These are phyloP conservation scores for Harpagoxenus sublaevis DNA, from an alignment of 2,888 invertebrate species.

Conservation along the genomic window DNA sequence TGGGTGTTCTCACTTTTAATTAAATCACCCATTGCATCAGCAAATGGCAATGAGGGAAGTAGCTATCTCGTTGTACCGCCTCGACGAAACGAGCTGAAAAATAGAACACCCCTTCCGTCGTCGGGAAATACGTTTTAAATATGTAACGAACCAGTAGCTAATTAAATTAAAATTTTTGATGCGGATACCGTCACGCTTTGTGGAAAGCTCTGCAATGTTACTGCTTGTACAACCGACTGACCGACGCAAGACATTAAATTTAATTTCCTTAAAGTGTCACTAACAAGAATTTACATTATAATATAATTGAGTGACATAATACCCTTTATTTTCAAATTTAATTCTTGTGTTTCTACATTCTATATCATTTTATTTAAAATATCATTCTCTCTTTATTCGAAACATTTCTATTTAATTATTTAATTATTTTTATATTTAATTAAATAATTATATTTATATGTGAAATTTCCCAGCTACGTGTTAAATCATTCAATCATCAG, in stretches of 20 bases:
- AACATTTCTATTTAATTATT: not conserved
- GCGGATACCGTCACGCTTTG: not conserved
- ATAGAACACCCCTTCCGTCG: conserved; percentile 32
- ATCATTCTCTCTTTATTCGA: not conserved
- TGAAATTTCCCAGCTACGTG: not conserved
- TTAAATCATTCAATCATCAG: not conserved
- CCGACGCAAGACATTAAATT: conserved; percentile 5
- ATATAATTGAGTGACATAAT: not conserved
- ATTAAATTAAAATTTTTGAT: conserved; percentile 49
- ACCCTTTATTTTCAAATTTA: not conserved
- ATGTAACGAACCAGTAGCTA: conserved; percentile 53
- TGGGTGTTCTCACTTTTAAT: conserved; percentile 63
- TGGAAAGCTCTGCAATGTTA: not conserved
- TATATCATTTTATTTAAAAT: not conserved
- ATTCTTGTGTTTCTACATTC: not conserved
- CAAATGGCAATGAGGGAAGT: conserved; percentile 70
- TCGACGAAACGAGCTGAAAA: conserved; percentile 41
- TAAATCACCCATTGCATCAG: conserved; percentile 66
- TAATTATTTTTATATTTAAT: not conserved
- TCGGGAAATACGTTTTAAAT: conserved; percentile 61
- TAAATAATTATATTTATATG: not conserved
- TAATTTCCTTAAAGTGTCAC: conserved; percentile 8
- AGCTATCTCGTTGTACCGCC: conserved; percentile 55
- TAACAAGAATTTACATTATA: conserved; percentile 8
- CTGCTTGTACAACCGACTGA: not conserved